Percentiles rank a stretch among this genome's conserved stretches.
phyloP scores from a whole-genome alignment of 2,113 vertebrate species.

The Nyctibius bracteatus region DNA sequence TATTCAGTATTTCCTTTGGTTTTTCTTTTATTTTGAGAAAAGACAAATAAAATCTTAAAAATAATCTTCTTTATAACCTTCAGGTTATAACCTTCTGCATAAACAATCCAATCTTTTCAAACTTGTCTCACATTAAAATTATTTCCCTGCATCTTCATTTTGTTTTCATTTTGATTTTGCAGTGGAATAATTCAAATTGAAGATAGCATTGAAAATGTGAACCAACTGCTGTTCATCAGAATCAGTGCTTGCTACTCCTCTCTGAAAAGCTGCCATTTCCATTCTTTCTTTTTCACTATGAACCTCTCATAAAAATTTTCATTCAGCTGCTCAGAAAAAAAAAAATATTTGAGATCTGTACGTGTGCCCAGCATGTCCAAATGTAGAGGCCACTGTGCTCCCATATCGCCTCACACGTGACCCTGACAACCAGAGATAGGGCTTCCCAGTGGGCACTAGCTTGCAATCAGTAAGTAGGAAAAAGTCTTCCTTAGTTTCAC shows the following conservation, averaged over 20 bases:
- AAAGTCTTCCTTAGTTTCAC: not conserved
- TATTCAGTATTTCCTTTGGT: not conserved
- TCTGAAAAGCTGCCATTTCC: not conserved
- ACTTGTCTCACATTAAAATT: not conserved
- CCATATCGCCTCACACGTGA: not conserved
- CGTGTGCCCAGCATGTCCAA: not conserved
- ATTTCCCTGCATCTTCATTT: not conserved
- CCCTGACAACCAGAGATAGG: fast-evolving
- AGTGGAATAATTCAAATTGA: not conserved
- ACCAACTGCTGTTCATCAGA: not conserved
- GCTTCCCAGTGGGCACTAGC: not conserved
- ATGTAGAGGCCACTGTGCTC: not conserved
- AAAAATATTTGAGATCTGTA: not conserved
- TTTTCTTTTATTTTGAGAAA: not conserved
- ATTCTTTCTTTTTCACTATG: not conserved
- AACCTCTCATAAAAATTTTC: not conserved
- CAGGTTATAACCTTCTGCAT: not conserved
- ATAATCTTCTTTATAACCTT: not conserved
- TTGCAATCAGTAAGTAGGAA: not conserved
- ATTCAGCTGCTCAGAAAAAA: not conserved
- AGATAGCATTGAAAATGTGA: not conserved
- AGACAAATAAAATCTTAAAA: not conserved
- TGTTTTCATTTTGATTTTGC: not conserved
- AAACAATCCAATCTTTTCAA: not conserved
- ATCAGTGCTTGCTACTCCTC: not conserved